phyloP scores from a whole-genome alignment of 2,888 invertebrate genomes.

The Carabus problematicus region DNA sequence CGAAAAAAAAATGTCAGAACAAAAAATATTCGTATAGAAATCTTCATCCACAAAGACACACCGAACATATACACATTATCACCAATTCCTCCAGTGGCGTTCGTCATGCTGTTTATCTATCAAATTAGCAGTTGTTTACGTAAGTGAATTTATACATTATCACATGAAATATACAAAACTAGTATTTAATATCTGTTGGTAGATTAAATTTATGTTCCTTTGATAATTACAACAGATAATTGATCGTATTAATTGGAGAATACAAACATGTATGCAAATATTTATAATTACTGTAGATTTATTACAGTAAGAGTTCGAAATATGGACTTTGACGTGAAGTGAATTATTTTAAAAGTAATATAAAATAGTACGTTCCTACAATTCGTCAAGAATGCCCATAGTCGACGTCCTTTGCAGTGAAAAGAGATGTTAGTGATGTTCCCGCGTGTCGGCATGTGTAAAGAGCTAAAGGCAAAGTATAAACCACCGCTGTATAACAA shows the following conservation, averaged over 20 bases:
- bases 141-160: neutral
- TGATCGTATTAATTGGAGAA: no score
- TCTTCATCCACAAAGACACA: constrained; percentile 20
- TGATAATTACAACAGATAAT: no score
- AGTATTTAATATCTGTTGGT: neutral
- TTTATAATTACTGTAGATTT: no score
- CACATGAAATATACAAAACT: neutral
- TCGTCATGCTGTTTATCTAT: neutral
- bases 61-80: constrained; percentile 33
- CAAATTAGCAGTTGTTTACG: neutral
- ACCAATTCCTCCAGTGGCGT: constrained; percentile 14
- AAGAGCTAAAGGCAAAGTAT: constrained; percentile 35
- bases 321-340: neutral
- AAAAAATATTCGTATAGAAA: constrained; percentile 31
- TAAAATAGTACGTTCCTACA: neutral
- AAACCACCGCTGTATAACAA: constrained; percentile 24
- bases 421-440: neutral
- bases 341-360: neutral
- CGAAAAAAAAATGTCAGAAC: constrained; percentile 27
- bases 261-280: no score
- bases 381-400: neutral
- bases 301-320: no score
- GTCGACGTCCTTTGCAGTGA: neutral
- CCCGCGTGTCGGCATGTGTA: constrained; percentile 23
- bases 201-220: neutral